Base-by-base conservation (phyloP, 2,113 vertebrate species). In the Pseudorhombus dupliciocellatus region DNA sequence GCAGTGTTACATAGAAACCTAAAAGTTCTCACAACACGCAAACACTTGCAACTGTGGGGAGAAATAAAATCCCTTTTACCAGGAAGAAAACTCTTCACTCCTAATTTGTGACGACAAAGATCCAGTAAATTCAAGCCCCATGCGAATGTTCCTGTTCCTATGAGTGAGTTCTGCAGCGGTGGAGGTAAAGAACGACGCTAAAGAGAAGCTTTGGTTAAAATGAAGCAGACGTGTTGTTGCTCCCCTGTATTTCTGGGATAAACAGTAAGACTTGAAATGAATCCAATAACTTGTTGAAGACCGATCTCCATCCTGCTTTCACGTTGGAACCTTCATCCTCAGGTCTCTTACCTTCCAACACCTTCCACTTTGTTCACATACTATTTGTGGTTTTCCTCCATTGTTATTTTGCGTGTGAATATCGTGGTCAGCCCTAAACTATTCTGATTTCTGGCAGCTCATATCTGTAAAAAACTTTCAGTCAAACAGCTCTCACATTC, bases 261-360 rank as follows among this genome's bases (percentile, higher is more conserved):
- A 69, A 73, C 58, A 70, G 24, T 31, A 37, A 60, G 55, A 70
- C 12, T 62, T 58, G 20, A 46, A 57, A 74, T 52, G 1, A 76
- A 61, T 34, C 28, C 4, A 64, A 67, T 54, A 55, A 77, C 3
- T 70, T 34, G 31, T 34, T 34, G 55, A 53, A 20, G 31, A 26
- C 25, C 48, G 34, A 50, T 24, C 6, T 24, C n/a, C 15, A 46
- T 28, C n/a, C 30, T 70, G 46, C 24, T n/a, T 14, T 64, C 28
- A 57, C 37, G 18, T 34, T 34, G 22, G 24, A 40, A 50, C 48
- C 12, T 51, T 48, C 25, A 20, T 57, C 16, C 48, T 6, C 1
- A 42, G 34, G 34, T 37, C 10, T 37, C 8, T 37, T 37, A 37
- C 34, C 34, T 37, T 4, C 10, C 34, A 3, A 37, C 12, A 37